Percentiles rank a stretch among this genome's conserved stretches.
These are phyloP conservation scores for Orius laevigatus DNA, from an alignment of 1,140 invertebrate genomes.

Conservation along the genomic window DNA sequence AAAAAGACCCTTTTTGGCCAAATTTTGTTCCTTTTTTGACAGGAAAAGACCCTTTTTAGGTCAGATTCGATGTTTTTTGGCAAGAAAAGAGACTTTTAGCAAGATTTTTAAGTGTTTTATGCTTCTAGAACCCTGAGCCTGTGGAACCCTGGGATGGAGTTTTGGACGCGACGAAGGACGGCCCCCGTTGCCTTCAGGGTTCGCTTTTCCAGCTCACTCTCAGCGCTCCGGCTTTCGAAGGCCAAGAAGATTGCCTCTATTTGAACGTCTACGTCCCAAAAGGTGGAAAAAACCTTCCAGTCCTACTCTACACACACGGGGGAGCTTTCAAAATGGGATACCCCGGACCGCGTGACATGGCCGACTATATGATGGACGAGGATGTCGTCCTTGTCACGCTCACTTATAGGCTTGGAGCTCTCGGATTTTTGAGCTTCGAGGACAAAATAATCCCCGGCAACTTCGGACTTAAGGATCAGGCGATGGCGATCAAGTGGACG, in stretches of 20 bases:
- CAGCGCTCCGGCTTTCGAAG: no score
- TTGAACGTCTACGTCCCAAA: constrained; percentile 1
- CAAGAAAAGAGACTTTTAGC: no score
- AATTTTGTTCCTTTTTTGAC: no score
- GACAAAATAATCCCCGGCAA: not conserved
- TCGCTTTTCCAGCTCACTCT: no score
- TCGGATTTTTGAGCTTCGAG: not conserved
- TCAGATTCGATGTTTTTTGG: no score
- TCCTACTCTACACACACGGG: constrained; percentile 6
- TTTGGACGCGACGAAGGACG: not conserved
- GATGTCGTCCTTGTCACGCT: constrained; percentile 12
- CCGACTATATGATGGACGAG: constrained; percentile 11
- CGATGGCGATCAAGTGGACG: not conserved
- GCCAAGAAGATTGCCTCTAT: not conserved
- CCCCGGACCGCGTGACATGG: not conserved
- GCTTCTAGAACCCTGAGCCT: not conserved
- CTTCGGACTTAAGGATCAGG: not conserved
- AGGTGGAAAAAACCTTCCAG: constrained; percentile 1
- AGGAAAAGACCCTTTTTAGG: no score
- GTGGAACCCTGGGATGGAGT: not conserved
- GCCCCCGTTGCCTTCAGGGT: not conserved
- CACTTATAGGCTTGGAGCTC: constrained; percentile 7
- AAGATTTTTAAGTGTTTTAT: no score
- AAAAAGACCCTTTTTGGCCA: no score
- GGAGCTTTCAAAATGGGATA: constrained; percentile 2